Percentiles rank a stretch among this genome's conserved stretches.
Evolutionary conservation across 2,113 vertebrate genomes (phyloP).

Genomic region (Elachura formosa): DNA sequence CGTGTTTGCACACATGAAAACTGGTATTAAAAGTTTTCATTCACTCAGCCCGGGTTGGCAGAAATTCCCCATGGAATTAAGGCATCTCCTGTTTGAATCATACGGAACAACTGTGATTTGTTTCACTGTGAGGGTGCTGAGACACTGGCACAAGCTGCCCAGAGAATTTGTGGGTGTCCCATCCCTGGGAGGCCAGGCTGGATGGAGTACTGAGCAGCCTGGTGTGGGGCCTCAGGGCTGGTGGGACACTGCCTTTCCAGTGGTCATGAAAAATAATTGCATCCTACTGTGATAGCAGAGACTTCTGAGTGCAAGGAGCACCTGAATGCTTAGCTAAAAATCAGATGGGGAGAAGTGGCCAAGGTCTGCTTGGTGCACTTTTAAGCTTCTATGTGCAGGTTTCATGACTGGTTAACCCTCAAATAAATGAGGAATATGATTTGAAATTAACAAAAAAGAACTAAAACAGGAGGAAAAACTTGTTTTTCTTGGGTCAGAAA

Average conservation of each 20-base stretch:
- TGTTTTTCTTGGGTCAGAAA: background rate
- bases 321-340: background rate
- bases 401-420: background rate
- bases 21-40: background rate
- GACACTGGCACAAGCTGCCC: background rate
- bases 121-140: background rate
- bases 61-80: background rate
- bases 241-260: background rate
- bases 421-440: background rate
- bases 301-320: background rate
- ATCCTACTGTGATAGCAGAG: accelerated
- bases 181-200: background rate
- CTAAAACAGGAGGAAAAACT: background rate
- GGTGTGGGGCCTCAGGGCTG: background rate
- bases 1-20: too few species aligned
- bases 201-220: background rate
- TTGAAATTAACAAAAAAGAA: background rate
- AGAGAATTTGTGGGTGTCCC: background rate
- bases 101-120: accelerated
- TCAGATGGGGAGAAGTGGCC: background rate
- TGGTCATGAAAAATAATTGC: background rate
- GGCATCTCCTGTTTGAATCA: accelerated
- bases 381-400: background rate
- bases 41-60: background rate
- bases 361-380: background rate